These are phyloP conservation scores for Heteronetta atricapilla DNA, from an alignment of 2,113 vertebrate species.

Conservation along the genomic window DNA sequence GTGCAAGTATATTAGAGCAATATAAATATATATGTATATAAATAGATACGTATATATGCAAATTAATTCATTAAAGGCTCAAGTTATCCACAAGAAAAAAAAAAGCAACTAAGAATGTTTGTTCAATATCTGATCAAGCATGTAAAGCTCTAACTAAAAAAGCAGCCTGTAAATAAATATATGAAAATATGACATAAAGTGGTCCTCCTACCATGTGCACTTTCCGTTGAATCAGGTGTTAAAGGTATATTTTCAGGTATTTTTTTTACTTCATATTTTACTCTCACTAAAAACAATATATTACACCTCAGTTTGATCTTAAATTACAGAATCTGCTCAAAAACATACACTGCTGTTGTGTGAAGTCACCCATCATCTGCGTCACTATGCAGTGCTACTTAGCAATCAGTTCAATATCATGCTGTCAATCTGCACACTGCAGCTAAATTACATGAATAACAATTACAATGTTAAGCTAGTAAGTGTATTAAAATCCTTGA, in stretches of 20 bases:
- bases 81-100: background rate
- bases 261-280: background rate
- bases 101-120: background rate
- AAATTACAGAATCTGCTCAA: background rate
- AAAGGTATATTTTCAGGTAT: too few species aligned
- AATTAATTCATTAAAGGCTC: background rate
- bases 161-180: background rate
- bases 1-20: background rate
- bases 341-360: fast-evolving
- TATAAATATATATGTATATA: background rate
- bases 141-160: background rate
- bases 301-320: background rate
- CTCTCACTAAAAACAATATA: background rate
- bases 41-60: background rate
- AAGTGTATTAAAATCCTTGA: background rate
- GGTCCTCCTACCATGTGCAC: fast-evolving
- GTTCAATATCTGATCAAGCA: background rate
- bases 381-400: background rate
- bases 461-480: background rate
- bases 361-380: background rate
- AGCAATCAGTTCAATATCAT: background rate
- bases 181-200: fast-evolving
- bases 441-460: conserved; percentile 46
- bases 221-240: background rate
- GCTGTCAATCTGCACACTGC: background rate